phyloP scores from a whole-genome alignment of 2,113 vertebrate species.

The Aleadryas rufinucha region DNA sequence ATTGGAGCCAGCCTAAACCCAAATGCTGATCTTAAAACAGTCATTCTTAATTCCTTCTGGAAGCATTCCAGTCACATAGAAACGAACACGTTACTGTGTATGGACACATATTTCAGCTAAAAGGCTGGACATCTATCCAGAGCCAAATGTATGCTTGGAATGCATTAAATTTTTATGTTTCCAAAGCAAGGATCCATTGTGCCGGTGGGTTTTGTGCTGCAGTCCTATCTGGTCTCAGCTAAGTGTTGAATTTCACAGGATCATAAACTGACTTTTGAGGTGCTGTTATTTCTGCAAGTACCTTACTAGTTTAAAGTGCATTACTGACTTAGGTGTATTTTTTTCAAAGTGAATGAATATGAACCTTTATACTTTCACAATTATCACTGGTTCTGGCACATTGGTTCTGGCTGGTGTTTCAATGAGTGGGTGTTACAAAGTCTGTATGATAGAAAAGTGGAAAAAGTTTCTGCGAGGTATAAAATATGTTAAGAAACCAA shows the following conservation, averaged over 20 bases:
- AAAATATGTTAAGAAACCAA: neutral
- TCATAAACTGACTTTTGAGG: neutral
- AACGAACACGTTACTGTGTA: neutral
- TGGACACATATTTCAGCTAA: neutral
- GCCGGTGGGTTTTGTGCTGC: neutral
- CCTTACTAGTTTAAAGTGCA: neutral
- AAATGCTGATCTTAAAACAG: neutral
- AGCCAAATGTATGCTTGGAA: neutral
- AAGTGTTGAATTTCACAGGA: neutral
- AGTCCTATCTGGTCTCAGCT: neutral
- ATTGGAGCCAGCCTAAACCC: neutral
- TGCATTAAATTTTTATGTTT: neutral
- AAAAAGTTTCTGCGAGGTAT: neutral
- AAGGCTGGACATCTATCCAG: neutral
- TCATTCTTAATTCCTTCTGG: neutral
- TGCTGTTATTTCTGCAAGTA: neutral
- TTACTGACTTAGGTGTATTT: neutral
- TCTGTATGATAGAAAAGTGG: neutral
- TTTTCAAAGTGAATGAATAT: neutral
- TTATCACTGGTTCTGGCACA: neutral
- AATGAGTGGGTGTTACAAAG: neutral
- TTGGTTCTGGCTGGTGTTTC: neutral
- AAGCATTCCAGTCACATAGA: neutral
- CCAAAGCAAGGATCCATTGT: neutral
- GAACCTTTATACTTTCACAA: neutral